A percentile compares a stretch with the other conserved stretches of the same genome.
phyloP scores from a whole-genome alignment of 2,888 invertebrate species.

The Oxystoma pomonae region DNA sequence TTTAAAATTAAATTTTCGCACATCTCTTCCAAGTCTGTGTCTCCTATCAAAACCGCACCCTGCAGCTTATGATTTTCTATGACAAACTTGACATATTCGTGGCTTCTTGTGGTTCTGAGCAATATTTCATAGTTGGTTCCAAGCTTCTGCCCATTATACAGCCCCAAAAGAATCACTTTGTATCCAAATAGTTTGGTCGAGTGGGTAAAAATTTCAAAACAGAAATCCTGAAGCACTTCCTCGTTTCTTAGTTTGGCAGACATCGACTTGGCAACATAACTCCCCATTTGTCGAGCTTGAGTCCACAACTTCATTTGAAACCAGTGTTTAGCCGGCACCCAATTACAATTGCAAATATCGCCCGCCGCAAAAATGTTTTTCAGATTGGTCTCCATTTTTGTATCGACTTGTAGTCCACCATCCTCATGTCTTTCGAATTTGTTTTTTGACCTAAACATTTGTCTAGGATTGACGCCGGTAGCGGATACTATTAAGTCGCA shows the following conservation, averaged over 20 bases:
- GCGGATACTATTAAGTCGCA: conserved; percentile 95
- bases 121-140: conserved; percentile 77
- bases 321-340: conserved; percentile 78
- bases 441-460: conserved; percentile 54
- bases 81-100: conserved; percentile 85
- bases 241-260: conserved; percentile 57
- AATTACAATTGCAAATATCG: conserved; percentile 84
- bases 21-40: conserved; percentile 96
- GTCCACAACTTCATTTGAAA: conserved; percentile 97
- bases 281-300: conserved; percentile 97
- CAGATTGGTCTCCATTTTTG: conserved; percentile 77
- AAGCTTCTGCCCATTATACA: conserved; percentile 89
- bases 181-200: conserved; percentile 92
- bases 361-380: conserved; percentile 89
- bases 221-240: conserved; percentile 80
- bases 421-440: conserved; percentile 56
- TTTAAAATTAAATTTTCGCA: conserved; percentile 97
- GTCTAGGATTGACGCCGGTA: conserved; percentile 81
- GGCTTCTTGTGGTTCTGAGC: conserved; percentile 74
- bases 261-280: conserved; percentile 91
- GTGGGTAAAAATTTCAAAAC: conserved; percentile 97
- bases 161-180: conserved; percentile 87
- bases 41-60: conserved; percentile 94
- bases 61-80: conserved; percentile 78
- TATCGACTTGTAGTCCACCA: conserved; percentile 83